Base-by-base conservation (phyloP, 2,888 invertebrate species). In the Bellardia bayeri region DNA sequence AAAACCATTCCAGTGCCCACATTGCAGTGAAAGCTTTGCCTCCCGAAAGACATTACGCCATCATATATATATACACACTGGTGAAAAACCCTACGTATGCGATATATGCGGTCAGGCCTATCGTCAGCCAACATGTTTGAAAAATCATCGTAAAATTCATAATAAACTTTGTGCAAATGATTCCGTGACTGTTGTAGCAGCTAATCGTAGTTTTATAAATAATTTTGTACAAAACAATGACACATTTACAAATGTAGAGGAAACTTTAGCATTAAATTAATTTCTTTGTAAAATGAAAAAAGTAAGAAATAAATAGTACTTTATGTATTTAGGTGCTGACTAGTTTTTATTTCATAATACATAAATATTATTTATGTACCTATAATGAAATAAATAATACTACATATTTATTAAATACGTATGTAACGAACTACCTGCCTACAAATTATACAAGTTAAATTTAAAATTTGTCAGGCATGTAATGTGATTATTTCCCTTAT, bases 71-170 rank as follows among this genome's bases (percentile, higher is more conserved):
- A 92, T 92, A 49, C 94, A 94, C 86, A 93, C 93, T 0, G 93
- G 93, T 0, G 94, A 93, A 79, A 94, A 93, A 66, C 94, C 94
- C 0, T 92, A 92, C 66, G 90, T 90, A 0, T 94, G 94, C 76
- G 90, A 91, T 16, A 87, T 92, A 5, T 94, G 94, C 49, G 91
- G 92, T 0, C 92, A 92, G 84, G 90, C 91, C 0, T 92, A 91
- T 82, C 90, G 92, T 0, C 92, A 92, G 78, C 92, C 92, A 86
- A 92, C 92, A 3, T 92, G 91, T 79, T 90, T 92, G 42, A 92
- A 92, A 82, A 92, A 91, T 61, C 92, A 92, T 63, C 90, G 91
- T 33, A 91, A 91, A 85, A 88, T 91, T n/a, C 92, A 92, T 68
- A 90, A 90, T 3, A 91, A 85, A 78, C 30, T 58, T 16, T 33